phyloP scores from a whole-genome alignment of 2,113 vertebrate genomes.

The Numenius arquata region DNA sequence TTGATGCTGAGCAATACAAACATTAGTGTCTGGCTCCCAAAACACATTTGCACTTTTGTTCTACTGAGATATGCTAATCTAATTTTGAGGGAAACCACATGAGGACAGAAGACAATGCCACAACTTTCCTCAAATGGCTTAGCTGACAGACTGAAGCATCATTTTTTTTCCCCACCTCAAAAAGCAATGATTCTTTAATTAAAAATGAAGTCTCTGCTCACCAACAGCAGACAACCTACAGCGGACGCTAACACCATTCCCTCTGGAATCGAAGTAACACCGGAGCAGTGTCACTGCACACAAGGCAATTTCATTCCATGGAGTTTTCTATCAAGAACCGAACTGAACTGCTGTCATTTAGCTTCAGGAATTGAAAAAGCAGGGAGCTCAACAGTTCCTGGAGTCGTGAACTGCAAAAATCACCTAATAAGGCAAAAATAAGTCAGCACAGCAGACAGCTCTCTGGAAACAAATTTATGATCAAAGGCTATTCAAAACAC shows the following conservation, averaged over 20 bases:
- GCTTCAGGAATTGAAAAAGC: slow-evolving; percentile 28
- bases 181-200: background rate
- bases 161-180: background rate
- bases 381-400: slow-evolving; percentile 44
- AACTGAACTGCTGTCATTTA: background rate
- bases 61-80: background rate
- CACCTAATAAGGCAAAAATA: slow-evolving; percentile 69
- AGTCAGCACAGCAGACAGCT: slow-evolving; percentile 60
- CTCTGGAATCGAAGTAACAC: background rate
- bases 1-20: background rate
- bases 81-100: background rate
- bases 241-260: background rate
- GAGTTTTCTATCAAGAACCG: background rate
- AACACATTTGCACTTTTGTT: background rate
- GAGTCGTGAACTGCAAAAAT: slow-evolving; percentile 52
- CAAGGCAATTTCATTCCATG: background rate
- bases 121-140: background rate
- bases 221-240: background rate
- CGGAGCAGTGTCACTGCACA: background rate
- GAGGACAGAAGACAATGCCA: background rate
- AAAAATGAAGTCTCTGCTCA: background rate
- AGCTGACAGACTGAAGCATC: background rate
- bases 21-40: background rate
- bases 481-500: slow-evolving; percentile 65
- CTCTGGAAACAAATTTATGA: slow-evolving; percentile 62